These are phyloP conservation scores for Cantharis rustica DNA, from an alignment of 2,888 invertebrate genomes.

Conservation along the genomic window DNA sequence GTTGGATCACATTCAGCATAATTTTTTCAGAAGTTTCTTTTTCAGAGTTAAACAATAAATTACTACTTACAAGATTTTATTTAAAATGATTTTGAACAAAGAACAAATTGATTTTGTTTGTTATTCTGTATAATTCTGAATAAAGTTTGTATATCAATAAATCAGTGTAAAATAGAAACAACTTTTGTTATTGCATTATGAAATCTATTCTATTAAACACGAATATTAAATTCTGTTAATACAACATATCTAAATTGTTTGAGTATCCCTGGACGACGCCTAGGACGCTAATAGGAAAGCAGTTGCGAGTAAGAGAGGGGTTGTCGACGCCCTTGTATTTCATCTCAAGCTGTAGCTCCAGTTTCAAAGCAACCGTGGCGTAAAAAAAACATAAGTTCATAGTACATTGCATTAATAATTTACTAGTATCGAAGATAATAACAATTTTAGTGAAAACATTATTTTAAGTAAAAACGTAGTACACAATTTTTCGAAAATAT, in stretches of 20 bases:
- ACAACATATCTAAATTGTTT: constrained; percentile 29
- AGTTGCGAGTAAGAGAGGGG: constrained; percentile 26
- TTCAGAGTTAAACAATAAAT: not conserved
- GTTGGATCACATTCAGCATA: too few species aligned
- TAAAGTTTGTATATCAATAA: not conserved
- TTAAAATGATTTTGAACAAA: not conserved
- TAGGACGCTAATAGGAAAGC: constrained; percentile 31
- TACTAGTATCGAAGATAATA: not conserved
- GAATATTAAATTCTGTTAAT: not conserved
- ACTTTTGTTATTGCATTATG: not conserved
- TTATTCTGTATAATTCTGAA: not conserved
- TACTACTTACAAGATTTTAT: not conserved
- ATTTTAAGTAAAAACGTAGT: not conserved
- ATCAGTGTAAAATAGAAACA: not conserved
- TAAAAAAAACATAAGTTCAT: not conserved
- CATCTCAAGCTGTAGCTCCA: constrained; percentile 26
- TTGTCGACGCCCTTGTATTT: constrained; percentile 40
- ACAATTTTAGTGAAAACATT: not conserved
- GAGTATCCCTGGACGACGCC: constrained; percentile 36
- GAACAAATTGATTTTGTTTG: not conserved
- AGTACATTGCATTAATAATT: not conserved
- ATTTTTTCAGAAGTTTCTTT: not conserved
- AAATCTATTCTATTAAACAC: not conserved
- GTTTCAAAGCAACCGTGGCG: constrained; percentile 11
- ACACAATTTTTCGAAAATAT: not conserved